Evolutionary conservation across 2,888 invertebrate species (phyloP), one percentile per base, ranked within the genome.

Genomic region (Hirtodrosophila trivittata): DNA sequence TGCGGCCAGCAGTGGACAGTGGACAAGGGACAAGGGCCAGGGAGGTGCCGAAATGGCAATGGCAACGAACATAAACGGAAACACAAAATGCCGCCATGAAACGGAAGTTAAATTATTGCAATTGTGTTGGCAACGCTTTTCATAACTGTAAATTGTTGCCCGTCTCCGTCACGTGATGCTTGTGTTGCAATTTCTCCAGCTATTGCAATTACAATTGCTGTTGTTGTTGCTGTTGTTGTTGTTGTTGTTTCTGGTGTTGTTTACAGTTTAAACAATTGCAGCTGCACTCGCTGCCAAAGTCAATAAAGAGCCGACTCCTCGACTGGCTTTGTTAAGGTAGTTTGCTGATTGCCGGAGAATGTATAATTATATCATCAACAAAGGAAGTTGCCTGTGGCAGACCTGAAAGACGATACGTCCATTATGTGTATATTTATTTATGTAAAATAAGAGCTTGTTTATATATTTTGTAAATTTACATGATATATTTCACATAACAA

Each of bases 81-180:
- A 82, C 82, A 75, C 82, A 83, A 77, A 84, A 85, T 76, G 76
- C 72, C 78, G 66, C 75, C 67, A 76, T 77, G 66, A 69, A 85
- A 72, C 83, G 83, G 83, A 85, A 83, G 83, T 77, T 75, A 85
- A 83, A 83, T 83, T 85, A 83, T 82, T 84, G 84, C 81, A 75
- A 69, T 84, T 71, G 84, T 67, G 77, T 69, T 69, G 75, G 73
- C 76, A 72, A 55, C 65, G 57, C 75, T 75, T 78, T 80, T 75
- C 80, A 80, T 78, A 82, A 78, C 71, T 69, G 78, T 69, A 71
- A 82, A 82, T 69, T 70, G 67, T 62, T 43, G 42, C 39, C 32
- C 32, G 33, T 50, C 52, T 37, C 33, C 10, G 28, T 30, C 45
- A 54, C 38, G 30, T 13, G 21, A 30, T 43, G 30, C 41, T 21